Evolutionary conservation across 2,113 vertebrate genomes (phyloP).

Genomic region (Acrocephalus kingi): DNA sequence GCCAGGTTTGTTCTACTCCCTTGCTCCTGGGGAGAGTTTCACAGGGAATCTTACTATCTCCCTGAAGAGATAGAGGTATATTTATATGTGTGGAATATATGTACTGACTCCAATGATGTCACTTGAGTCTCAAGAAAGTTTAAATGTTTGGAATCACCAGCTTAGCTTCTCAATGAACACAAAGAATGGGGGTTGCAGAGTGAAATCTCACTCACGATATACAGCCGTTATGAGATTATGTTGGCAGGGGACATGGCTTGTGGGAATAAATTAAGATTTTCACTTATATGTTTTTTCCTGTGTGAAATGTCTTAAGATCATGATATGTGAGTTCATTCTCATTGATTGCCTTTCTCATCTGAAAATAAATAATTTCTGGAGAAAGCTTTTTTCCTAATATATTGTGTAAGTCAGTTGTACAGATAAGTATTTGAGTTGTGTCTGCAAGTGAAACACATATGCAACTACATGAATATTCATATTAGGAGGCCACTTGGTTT

Average conservation of each 20-base stretch:
- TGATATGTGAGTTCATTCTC: not conserved
- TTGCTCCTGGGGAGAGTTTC: not conserved
- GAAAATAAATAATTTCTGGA: not conserved
- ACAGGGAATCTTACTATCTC: not conserved
- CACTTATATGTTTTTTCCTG: not conserved
- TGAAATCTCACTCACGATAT: not conserved
- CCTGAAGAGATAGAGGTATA: not conserved
- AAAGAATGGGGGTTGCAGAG: not conserved
- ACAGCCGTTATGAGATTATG: not conserved
- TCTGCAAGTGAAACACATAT: not conserved
- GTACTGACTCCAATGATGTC: not conserved
- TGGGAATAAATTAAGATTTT: not conserved
- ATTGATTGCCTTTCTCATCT: not conserved
- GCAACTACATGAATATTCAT: not conserved
- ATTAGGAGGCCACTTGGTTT: not conserved
- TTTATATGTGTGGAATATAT: not conserved
- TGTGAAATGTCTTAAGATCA: not conserved
- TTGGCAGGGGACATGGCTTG: rapidly evolving
- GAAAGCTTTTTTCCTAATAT: not conserved
- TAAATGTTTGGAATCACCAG: not conserved
- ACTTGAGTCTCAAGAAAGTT: not conserved
- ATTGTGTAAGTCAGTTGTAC: not conserved
- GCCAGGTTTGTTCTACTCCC: not conserved
- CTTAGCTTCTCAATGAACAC: not conserved
- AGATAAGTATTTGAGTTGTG: not conserved